These are phyloP conservation scores for Anagrus nilaparvatae DNA, from an alignment of 1,140 invertebrate species.

Conservation along the genomic window DNA sequence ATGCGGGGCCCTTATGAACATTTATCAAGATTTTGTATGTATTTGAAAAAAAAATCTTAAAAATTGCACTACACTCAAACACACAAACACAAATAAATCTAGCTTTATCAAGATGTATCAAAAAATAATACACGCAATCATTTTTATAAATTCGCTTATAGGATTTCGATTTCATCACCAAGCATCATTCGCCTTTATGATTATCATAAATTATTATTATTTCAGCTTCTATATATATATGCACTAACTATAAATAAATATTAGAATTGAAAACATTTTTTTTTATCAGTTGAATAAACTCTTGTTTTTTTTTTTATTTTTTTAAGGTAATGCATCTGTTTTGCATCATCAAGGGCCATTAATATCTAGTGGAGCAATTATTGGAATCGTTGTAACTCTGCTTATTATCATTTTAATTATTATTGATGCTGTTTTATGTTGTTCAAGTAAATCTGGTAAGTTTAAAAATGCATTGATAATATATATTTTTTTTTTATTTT, in stretches of 20 bases:
- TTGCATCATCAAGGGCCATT: slow-evolving; percentile 46
- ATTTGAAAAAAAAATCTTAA: too few species aligned
- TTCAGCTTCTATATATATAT: too few species aligned
- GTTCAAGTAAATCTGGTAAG: slow-evolving; percentile 47
- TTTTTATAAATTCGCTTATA: too few species aligned
- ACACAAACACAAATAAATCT: too few species aligned
- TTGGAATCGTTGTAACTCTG: slow-evolving; percentile 64
- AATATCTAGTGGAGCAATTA: slow-evolving; percentile 64
- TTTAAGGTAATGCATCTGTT: slow-evolving; percentile 46
- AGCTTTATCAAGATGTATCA: too few species aligned
- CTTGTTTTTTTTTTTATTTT: slow-evolving; percentile 24
- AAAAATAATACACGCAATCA: too few species aligned
- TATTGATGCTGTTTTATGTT: slow-evolving; percentile 67
- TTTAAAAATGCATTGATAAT: background rate
- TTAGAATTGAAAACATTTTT: too few species aligned
- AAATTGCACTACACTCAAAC: too few species aligned
- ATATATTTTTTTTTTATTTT: background rate
- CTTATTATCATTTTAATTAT: slow-evolving; percentile 65
- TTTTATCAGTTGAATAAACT: too few species aligned
- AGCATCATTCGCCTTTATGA: slow-evolving; percentile 26
- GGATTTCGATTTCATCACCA: slow-evolving; percentile 36
- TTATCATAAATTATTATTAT: too few species aligned
- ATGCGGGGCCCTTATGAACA: slow-evolving; percentile 9
- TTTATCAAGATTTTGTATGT: slow-evolving; percentile 2
- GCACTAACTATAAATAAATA: too few species aligned